Conservation (phyloP, 1,140 invertebrate species). For the Tribolium madens region DNA sequence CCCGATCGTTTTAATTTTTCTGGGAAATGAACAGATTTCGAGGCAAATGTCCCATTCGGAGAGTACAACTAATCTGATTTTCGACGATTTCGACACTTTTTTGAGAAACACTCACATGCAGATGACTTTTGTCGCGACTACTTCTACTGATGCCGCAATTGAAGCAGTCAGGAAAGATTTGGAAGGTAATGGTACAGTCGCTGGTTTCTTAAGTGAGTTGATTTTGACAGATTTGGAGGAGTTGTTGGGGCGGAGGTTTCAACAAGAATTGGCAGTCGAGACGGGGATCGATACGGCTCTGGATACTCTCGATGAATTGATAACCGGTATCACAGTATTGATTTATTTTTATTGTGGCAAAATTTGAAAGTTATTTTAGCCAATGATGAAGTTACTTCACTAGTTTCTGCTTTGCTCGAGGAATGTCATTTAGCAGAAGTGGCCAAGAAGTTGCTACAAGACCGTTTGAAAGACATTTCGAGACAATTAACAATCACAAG, state of each 20-base stretch:
- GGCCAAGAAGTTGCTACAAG: slow-evolving; percentile 49
- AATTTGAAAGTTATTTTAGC: slow-evolving; percentile 43
- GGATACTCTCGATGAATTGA: slow-evolving; percentile 72
- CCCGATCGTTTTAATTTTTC: slow-evolving; percentile 70
- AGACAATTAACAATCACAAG: slow-evolving; percentile 71
- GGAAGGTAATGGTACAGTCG: slow-evolving; percentile 69
- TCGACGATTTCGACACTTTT: slow-evolving; percentile 73
- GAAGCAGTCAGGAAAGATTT: slow-evolving; percentile 73
- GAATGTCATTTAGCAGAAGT: slow-evolving; percentile 55
- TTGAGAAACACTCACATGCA: slow-evolving; percentile 71
- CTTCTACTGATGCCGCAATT: slow-evolving; percentile 71
- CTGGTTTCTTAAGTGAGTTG: slow-evolving; percentile 53
- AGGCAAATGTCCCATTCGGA: slow-evolving; percentile 69
- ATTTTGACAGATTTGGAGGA: slow-evolving; percentile 71
- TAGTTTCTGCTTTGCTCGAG: slow-evolving; percentile 69
- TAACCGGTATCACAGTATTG: slow-evolving; percentile 67
- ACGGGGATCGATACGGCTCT: slow-evolving; percentile 76
- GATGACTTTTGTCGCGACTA: slow-evolving; percentile 71
- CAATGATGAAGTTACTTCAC: slow-evolving; percentile 42
- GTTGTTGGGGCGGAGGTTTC: slow-evolving; percentile 76
- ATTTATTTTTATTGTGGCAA: slow-evolving; percentile 9
- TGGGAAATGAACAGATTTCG: slow-evolving; percentile 71
- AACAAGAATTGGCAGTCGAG: slow-evolving; percentile 72
- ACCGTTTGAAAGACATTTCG: slow-evolving; percentile 67
- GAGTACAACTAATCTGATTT: slow-evolving; percentile 68